These are phyloP conservation scores for Incurvaria masculella DNA, from an alignment of 2,888 invertebrate genomes.

Conservation along the genomic window DNA sequence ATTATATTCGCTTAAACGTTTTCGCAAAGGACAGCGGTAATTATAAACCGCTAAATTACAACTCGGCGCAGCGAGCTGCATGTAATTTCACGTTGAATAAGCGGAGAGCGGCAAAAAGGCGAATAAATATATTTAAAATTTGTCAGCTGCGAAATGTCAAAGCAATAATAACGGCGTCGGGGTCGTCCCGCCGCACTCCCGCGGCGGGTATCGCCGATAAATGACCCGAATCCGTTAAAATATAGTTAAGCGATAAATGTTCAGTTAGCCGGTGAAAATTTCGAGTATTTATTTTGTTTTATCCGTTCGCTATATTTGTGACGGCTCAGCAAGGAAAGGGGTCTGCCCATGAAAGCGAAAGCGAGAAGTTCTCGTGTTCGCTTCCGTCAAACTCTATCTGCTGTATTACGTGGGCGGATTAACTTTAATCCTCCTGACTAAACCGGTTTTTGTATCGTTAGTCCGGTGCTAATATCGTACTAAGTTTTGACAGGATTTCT, in stretches of 20 bases:
- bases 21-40: background rate
- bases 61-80: background rate
- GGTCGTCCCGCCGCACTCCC: background rate
- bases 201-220: background rate
- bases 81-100: background rate
- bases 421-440: too few species aligned
- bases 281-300: background rate
- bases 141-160: background rate
- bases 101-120: background rate
- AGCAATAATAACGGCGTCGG: background rate
- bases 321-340: too few species aligned
- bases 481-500: too few species aligned
- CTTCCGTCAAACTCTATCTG: too few species aligned
- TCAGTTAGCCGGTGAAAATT: background rate
- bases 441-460: too few species aligned
- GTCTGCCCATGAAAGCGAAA: too few species aligned
- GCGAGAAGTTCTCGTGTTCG: too few species aligned
- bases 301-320: too few species aligned
- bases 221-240: background rate
- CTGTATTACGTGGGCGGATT: too few species aligned
- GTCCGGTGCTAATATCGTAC: too few species aligned
- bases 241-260: background rate
- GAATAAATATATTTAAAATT: background rate
- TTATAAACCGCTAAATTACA: background rate
- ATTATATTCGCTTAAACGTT: background rate